Percentiles rank a stretch among this genome's conserved stretches.
Conservation (phyloP, 2,113 vertebrate species). For the Callionymus lyra region DNA sequence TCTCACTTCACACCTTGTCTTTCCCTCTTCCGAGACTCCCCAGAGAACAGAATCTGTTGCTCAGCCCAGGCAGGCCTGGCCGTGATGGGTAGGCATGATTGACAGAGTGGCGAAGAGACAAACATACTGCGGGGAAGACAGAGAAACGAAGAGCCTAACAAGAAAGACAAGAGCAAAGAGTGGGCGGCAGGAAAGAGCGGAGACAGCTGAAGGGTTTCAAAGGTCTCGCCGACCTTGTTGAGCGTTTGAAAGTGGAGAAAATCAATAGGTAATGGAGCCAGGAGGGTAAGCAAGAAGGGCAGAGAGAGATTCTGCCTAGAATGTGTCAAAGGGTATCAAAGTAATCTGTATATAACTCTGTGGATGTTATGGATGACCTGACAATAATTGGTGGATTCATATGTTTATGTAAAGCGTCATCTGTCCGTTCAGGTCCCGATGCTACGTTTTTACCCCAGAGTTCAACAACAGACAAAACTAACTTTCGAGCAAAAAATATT, state of each 20-base stretch:
- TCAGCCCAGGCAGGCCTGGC: conserved; percentile 23
- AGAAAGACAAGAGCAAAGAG: conserved; percentile 18
- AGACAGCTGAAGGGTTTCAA: conserved; percentile 42
- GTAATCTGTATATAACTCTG: conserved; percentile 21
- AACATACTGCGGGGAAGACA: conserved; percentile 3
- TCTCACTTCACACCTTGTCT: conserved; percentile 9
- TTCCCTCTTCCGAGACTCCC: conserved; percentile 16
- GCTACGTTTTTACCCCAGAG: too few species aligned
- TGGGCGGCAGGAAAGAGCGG: conserved; percentile 4
- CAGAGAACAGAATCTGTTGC: conserved; percentile 29
- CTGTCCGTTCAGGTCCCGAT: too few species aligned
- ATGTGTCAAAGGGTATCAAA: conserved; percentile 28
- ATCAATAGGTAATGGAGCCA: conserved; percentile 62
- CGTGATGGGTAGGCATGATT: conserved; percentile 36
- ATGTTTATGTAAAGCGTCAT: too few species aligned
- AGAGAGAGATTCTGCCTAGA: conserved; percentile 23
- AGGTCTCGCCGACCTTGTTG: conserved; percentile 51
- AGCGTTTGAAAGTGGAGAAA: conserved; percentile 45
- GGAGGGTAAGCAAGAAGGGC: conserved; percentile 43
- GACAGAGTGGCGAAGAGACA: conserved; percentile 17
- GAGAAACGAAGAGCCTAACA: conserved; percentile 9
- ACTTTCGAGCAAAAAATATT: too few species aligned
- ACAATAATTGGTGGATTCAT: too few species aligned
- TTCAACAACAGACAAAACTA: too few species aligned
- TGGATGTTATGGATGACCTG: too few species aligned